Conservation (phyloP, 2,888 invertebrate genomes). For the Netelia melanura region DNA sequence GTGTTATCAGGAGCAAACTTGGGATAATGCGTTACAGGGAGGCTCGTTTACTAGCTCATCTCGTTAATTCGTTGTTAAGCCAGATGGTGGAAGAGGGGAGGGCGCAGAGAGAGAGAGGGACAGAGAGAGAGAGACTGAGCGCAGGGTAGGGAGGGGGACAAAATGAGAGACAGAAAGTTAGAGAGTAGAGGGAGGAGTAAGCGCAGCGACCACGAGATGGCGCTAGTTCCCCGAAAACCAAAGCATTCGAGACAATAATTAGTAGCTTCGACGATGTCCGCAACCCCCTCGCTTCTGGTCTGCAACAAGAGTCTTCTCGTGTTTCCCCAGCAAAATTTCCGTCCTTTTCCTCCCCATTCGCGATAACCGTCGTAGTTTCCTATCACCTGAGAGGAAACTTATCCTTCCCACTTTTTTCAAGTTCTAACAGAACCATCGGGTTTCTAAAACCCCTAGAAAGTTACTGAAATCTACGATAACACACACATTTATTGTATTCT, state of each 20-base stretch:
- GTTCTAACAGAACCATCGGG: not conserved
- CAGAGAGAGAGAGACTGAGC: not conserved
- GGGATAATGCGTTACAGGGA: conserved; percentile 62
- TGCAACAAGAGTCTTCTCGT: conserved; percentile 32
- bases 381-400: not conserved
- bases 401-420: not conserved
- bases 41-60: conserved; percentile 63
- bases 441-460: not conserved
- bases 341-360: not conserved
- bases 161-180: not conserved
- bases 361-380: not conserved
- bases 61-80: conserved; percentile 65
- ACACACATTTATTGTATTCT: no score
- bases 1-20: conserved; percentile 61
- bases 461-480: no score
- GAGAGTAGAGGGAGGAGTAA: not conserved
- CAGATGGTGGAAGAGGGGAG: conserved; percentile 27
- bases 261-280: conserved; percentile 26
- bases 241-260: conserved; percentile 60
- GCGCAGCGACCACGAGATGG: conserved; percentile 3
- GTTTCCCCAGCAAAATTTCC: conserved; percentile 27
- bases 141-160: not conserved
- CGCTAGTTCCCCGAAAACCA: conserved; percentile 33
- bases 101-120: not conserved
- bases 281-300: not conserved